phyloP scores from a whole-genome alignment of 1,140 invertebrate genomes.

The Drosophila saltans region DNA sequence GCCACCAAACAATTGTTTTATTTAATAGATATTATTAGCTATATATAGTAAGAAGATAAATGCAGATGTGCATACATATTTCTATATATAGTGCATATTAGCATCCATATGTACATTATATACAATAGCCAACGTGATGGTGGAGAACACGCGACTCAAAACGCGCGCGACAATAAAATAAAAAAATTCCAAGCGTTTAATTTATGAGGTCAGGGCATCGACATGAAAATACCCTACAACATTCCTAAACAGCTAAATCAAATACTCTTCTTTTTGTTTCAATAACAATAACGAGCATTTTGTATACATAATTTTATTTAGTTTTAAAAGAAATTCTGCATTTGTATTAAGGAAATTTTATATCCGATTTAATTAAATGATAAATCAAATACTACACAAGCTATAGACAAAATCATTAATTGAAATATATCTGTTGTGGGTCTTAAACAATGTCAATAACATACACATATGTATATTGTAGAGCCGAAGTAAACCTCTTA shows the following conservation, averaged over 20 bases:
- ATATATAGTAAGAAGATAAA: background rate
- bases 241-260: too few relatives aligned
- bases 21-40: too few relatives aligned
- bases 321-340: too few relatives aligned
- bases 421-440: too few relatives aligned
- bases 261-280: too few relatives aligned
- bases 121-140: constrained; percentile 22
- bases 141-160: constrained; percentile 36
- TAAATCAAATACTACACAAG: too few relatives aligned
- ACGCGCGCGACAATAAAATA: constrained; percentile 31
- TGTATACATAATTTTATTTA: too few relatives aligned
- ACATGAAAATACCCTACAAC: constrained; percentile 18
- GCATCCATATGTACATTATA: background rate
- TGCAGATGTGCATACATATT: background rate
- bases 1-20: too few relatives aligned
- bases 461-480: constrained; percentile 19
- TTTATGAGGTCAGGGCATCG: background rate
- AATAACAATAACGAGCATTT: too few relatives aligned
- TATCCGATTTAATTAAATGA: too few relatives aligned
- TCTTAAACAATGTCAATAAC: background rate
- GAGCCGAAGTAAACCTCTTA: background rate
- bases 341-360: too few relatives aligned
- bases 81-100: background rate
- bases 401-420: too few relatives aligned
- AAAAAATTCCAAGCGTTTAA: constrained; percentile 9